A percentile compares a stretch with the other conserved stretches of the same genome.
phyloP scores from a whole-genome alignment of 1,140 invertebrate genomes.

The Drosophila guanche region DNA sequence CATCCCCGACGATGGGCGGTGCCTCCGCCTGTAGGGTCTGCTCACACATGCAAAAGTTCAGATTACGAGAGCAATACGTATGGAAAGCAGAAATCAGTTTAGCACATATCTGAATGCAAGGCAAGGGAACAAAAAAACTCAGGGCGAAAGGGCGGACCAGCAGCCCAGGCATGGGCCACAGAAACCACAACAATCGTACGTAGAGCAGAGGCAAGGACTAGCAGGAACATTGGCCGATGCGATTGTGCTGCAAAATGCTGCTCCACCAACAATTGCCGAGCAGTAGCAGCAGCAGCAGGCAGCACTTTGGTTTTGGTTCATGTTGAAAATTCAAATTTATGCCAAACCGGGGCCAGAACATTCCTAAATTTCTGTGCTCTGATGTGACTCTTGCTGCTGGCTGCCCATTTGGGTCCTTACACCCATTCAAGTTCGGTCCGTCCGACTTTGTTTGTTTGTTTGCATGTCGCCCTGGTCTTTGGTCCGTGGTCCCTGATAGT shows the following conservation, averaged over 20 bases:
- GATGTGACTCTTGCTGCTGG: conserved; percentile 8
- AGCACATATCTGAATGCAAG: conserved; percentile 48
- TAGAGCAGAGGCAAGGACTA: not conserved
- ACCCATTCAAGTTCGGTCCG: not conserved
- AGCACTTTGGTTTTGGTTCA: conserved; percentile 18
- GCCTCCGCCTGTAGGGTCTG: conserved; percentile 24
- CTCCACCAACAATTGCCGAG: conserved; percentile 31
- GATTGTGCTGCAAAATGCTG: conserved; percentile 36
- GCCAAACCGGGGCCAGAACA: conserved; percentile 50
- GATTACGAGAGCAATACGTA: conserved; percentile 51
- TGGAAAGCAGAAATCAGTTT: conserved; percentile 66
- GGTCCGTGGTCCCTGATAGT: conserved; percentile 14
- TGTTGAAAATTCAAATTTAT: conserved; percentile 79
- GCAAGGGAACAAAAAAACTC: conserved; percentile 5
- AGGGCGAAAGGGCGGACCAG: conserved; percentile 15
- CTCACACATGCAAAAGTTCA: conserved; percentile 66
- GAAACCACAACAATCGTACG: conserved; percentile 50
- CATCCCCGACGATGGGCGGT: conserved; percentile 16
- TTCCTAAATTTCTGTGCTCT: conserved; percentile 30
- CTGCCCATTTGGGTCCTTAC: conserved; percentile 3
- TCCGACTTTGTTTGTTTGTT: conserved; percentile 51
- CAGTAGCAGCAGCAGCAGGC: conserved; percentile 16
- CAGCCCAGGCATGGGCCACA: conserved; percentile 37
- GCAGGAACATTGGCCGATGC: conserved; percentile 20
- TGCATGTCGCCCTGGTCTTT: conserved; percentile 35